Base-by-base conservation (phyloP, 2,113 vertebrate species). In the Bujurquina vittata region DNA sequence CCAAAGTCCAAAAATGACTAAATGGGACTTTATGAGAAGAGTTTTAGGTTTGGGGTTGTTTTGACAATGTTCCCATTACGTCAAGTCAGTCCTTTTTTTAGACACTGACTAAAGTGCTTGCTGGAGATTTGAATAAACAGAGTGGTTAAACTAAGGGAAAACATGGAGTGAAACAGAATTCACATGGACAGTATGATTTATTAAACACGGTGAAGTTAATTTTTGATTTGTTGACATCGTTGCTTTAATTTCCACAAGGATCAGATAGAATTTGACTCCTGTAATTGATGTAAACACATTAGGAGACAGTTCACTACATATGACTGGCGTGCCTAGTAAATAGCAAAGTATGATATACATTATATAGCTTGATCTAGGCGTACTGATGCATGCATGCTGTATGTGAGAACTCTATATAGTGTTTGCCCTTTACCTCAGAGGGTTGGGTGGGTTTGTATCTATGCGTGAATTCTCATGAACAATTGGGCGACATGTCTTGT, bases 71-170 rank as follows among this genome's bases (percentile, higher is more conserved):
- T 90, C 85, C 81, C 85, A 93, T 88, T 89, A 81, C 55, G 79
- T 88, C 88, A 90, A 89, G 46, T 85, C 84, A 37, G 77, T 82
- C 57, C 65, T 82, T 87, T 87, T 89, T 89, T 90, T 88, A 81
- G 77, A 82, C 63, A 52, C 49, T 26, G 63, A 87, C 82, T 78
- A 20, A 89, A 88, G 87, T 77, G 79, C 84, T 57, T 63, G 37
- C 85, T 52, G 85, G 79, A 86, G 81, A 86, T 84, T 79, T 88
- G 73, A 88, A 83, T 80, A 76, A 81, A 79, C 46, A 54, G 49
- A 77, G 73, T 52, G 57, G 57, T n/a, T 26, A 78, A 75, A 84
- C 78, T 75, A 77, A 79, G 52, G n/a, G 52, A 77, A 52, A 73
- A 90, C 78, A 84, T 35, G 67, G 65, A 58, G n/a, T 80, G 43